Base-by-base conservation (phyloP, 1,140 invertebrate species). In the Drosophila bocqueti region DNA sequence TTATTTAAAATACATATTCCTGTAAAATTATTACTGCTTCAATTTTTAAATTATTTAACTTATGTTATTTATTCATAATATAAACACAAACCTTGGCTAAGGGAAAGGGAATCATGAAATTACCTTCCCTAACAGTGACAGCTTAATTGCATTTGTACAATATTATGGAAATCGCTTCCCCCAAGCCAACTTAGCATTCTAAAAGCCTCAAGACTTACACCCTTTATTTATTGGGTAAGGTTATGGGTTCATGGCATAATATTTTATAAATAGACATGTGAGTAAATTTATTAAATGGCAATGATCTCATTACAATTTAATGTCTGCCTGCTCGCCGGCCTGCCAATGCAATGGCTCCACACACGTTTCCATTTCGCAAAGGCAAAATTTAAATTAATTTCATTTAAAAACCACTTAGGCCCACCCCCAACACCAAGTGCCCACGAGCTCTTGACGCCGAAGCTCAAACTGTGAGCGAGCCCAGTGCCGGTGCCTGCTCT, bases 301-400 rank as follows among this genome's bases (percentile, higher is more conserved):
- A 89, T 87, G 84, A 87, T 87, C 84, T 87, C 84, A 87, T 87
- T 87, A 89, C 84, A 89, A 89, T 83, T 89, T 77, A 89, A 87
- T 86, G 83, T 67, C 59, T 76, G 75, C 45, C 43, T 54, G 69
- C 49, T n/a, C 21, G n/a, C 31, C 52, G 8, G 40, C 55, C 54
- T 26, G 24, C 43, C 43, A 38, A 26, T 69, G 45, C 50, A 78
- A 68, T 47, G 69, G 58, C 52, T 63, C 43, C 45, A 65, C 62
- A 63, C 59, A 63, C 61, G 71, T 74, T 73, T 71, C 42, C 68
- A 26, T 42, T 58, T 61, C 36, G 71, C 71, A 74, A 61, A 64
- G 62, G 67, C 31, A 59, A 60, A 74, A 89, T 89, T 87, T 84
- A 90, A 89, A 90, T 89, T 84, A 90, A 89, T 89, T 89, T 90